Conservation (phyloP, 2,888 invertebrate species). For the Trilocha varians region DNA sequence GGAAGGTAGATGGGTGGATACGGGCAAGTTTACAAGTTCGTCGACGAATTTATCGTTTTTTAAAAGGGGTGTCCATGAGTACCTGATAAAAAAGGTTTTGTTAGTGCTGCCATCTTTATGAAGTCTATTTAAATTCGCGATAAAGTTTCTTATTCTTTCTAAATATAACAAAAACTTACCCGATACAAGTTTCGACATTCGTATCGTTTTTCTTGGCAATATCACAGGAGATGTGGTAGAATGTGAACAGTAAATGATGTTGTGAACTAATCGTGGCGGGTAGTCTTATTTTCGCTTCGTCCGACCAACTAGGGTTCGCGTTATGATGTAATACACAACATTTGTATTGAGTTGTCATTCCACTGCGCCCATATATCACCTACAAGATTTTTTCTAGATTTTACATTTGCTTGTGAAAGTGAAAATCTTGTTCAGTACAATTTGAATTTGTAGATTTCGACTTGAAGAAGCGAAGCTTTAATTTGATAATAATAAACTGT, state of each 20-base stretch:
- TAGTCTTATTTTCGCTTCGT: slow-evolving; percentile 92
- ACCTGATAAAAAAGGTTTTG: slow-evolving; percentile 41
- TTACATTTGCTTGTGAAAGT: too few relatives aligned
- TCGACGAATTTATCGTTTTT: slow-evolving; percentile 87
- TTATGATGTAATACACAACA: slow-evolving; percentile 92
- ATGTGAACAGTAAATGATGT: slow-evolving; percentile 95
- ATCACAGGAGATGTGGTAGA: slow-evolving; percentile 96
- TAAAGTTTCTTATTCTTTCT: too few relatives aligned
- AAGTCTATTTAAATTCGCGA: too few relatives aligned
- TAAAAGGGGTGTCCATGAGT: slow-evolving; percentile 92
- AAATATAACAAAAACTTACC: slow-evolving; percentile 48
- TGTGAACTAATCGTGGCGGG: slow-evolving; percentile 87
- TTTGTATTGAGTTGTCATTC: slow-evolving; percentile 78
- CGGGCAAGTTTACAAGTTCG: slow-evolving; percentile 86
- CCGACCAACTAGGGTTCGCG: slow-evolving; percentile 91
- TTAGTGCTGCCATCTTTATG: background rate
- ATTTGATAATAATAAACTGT: too few relatives aligned
- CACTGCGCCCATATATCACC: slow-evolving; percentile 59
- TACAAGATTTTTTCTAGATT: slow-evolving; percentile 13
- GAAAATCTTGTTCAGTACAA: too few relatives aligned
- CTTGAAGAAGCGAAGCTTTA: too few relatives aligned
- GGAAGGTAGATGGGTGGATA: slow-evolving; percentile 89
- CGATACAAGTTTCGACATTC: slow-evolving; percentile 87
- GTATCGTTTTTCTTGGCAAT: slow-evolving; percentile 84
- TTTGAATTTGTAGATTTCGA: too few relatives aligned